Evolutionary conservation across 2,888 invertebrate genomes (phyloP), one percentile per base, ranked within the genome.

Genomic region (Aleiodes leptofemur): DNA sequence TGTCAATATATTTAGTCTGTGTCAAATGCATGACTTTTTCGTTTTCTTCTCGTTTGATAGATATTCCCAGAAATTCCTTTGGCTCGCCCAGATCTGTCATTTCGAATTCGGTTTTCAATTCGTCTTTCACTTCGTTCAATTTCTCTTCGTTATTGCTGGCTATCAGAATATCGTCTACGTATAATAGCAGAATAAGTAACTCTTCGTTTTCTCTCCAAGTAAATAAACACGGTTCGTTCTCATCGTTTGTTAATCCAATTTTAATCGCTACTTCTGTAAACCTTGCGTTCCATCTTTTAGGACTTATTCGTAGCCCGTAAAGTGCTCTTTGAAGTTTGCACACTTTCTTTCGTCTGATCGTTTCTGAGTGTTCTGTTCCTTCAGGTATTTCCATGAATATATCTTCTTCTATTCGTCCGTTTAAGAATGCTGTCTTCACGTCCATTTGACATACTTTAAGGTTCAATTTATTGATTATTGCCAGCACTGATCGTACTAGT

Each of bases 391-490:
- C 76, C 78, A 82, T 79, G 4, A 57, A 68, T 9, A 79, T 77
- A 6, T 78, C 73, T 9, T 75, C 76, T 8, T 77, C 77, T 1
- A 80, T 66, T 9, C 50, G 34, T 0, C 81, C 82, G 64, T 81
- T 80, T 5, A 82, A 56, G 31, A 79, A 83, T 5, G 82, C 80
- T 14, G 78, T 80, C 1, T 59, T 61, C 7, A 83, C 72, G 51
- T 82, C 81, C 6, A 81, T 66, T 23, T 83, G 81, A 59, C 76
- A 38, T 3, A 81, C 71, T 14, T 73, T 43, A 72, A 83, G 59
- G 4, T 61, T 69, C 4, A 53, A 51, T 23, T 73, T 31, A 8
- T 64, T 78, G 77, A 14, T 38, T 82, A n/a, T n/a, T n/a, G n/a
- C n/a, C n/a, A n/a, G n/a, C n/a, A n/a, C n/a, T n/a, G n/a, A n/a